phyloP scores from a whole-genome alignment of 2,797 vertebrate genomes.

The Tokudaia muenninki region DNA sequence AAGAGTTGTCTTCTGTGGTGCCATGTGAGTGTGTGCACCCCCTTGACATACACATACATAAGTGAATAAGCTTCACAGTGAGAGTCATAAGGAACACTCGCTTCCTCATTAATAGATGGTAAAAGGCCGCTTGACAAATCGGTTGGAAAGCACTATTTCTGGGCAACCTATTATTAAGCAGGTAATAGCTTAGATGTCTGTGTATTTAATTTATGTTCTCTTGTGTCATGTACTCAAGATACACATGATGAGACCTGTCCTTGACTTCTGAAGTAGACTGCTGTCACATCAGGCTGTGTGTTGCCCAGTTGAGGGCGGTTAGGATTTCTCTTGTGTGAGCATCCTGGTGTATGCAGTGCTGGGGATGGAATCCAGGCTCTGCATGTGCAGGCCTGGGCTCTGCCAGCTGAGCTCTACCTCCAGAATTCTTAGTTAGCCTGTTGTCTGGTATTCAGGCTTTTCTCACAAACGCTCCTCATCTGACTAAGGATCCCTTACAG shows the following conservation, averaged over 20 bases:
- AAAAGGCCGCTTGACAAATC: constrained; percentile 3
- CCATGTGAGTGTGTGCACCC: no score
- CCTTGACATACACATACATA: neutral
- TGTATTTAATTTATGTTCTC: constrained; percentile 52
- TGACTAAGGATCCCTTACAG: neutral
- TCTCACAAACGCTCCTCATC: constrained; percentile 23
- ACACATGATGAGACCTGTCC: neutral
- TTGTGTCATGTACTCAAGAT: neutral
- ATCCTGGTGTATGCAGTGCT: neutral
- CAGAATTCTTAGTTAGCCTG: constrained; percentile 22
- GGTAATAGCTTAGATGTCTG: constrained; percentile 65
- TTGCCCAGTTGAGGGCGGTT: neutral
- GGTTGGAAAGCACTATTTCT: constrained; percentile 35
- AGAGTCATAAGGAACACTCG: constrained; percentile 16
- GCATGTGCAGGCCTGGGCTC: no score
- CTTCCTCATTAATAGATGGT: neutral
- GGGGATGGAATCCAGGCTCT: neutral
- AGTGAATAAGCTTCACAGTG: neutral
- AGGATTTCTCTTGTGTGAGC: constrained; percentile 6
- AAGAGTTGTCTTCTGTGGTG: neutral
- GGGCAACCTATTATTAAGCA: constrained; percentile 20
- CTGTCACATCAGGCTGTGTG: neutral
- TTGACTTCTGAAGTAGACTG: constrained; percentile 5
- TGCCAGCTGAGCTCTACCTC: neutral
- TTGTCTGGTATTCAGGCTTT: constrained; percentile 17